Evolutionary conservation across 1,140 invertebrate species (phyloP).

Genomic region (Aphidius ervi): DNA sequence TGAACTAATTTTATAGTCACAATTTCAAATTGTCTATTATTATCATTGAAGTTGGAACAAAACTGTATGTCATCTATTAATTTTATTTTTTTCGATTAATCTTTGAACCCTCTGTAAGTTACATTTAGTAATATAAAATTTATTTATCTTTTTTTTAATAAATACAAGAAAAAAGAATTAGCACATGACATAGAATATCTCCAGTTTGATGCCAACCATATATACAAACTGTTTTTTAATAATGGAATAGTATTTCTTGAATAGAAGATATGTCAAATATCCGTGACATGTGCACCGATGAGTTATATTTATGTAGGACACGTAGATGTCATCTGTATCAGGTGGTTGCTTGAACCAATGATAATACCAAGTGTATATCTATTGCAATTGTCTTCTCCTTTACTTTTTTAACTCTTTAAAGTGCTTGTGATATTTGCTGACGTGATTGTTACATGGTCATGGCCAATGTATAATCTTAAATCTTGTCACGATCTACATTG

Average conservation of each 20-base stretch:
- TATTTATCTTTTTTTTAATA: too few relatives aligned
- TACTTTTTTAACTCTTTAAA: neutral
- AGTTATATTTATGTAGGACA: constrained; percentile 6
- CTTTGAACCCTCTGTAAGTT: too few relatives aligned
- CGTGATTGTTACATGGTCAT: constrained; percentile 10
- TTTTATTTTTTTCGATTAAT: too few relatives aligned
- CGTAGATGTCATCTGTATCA: constrained; percentile 12
- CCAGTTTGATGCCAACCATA: neutral
- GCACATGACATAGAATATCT: neutral
- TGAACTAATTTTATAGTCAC: too few relatives aligned
- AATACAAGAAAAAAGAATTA: too few relatives aligned
- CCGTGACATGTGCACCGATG: neutral
- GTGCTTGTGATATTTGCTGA: constrained; percentile 5
- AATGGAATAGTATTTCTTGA: neutral
- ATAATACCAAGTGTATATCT: constrained; percentile 2
- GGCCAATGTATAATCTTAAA: neutral
- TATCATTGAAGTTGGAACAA: too few relatives aligned
- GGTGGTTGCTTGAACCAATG: constrained; percentile 10
- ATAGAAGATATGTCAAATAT: neutral
- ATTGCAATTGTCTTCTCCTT: neutral
- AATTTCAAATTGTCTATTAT: too few relatives aligned
- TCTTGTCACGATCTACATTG: constrained; percentile 9
- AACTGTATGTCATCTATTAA: too few relatives aligned
- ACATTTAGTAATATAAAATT: too few relatives aligned
- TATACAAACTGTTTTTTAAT: neutral